Base-by-base conservation (phyloP, 2,888 invertebrate genomes). In the Fragum whitleyi region DNA sequence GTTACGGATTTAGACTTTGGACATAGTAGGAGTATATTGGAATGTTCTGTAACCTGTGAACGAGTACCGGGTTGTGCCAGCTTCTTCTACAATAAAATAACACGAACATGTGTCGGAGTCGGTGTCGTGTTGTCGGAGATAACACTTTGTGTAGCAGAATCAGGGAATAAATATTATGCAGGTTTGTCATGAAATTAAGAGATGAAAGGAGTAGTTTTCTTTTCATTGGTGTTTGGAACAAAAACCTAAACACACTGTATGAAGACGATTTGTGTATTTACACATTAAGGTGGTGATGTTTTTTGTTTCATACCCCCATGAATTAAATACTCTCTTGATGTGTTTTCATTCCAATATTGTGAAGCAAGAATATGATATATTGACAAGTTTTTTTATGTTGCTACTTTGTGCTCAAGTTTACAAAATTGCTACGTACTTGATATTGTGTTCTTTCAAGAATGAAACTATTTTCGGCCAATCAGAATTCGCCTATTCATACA, bases 131-230 rank as follows among this genome's bases (percentile, higher is more conserved):
- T 36, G 21, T n/a, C 65, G 11, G 26, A 23, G 16, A 39, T 21
- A 26, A 16, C 26, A 19, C 19, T n/a, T 21, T 65, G 65, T 65
- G 26, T 42, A 7, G 39, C 23, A 23, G 9, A 23, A 26, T 36
- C 39, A 14, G 65, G 65, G n/a, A 42, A 14, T 16, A 65, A 42
- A 39, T 65, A 65, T 42, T 65, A 23, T 42, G 36, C 21, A 65
- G 21, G 65, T 65, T 42, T 42, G 65, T 23, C 6, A n/a, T 57
- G 53, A 11, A 11, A 53, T 53, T 53, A 5, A 11, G 21, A 53
- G 19, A 53, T 53, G 21, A 11, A 61, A 61, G 6, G 6, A n/a
- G 19, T 53, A 6, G 9, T 53, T 53, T n/a, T 19, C 6, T 21
- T 7, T n/a, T 11, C 7, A 53, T 11, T 53, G 6, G 7, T 53